Conservation (phyloP, 2,888 invertebrate genomes). For the Cheilosia vulpina region DNA sequence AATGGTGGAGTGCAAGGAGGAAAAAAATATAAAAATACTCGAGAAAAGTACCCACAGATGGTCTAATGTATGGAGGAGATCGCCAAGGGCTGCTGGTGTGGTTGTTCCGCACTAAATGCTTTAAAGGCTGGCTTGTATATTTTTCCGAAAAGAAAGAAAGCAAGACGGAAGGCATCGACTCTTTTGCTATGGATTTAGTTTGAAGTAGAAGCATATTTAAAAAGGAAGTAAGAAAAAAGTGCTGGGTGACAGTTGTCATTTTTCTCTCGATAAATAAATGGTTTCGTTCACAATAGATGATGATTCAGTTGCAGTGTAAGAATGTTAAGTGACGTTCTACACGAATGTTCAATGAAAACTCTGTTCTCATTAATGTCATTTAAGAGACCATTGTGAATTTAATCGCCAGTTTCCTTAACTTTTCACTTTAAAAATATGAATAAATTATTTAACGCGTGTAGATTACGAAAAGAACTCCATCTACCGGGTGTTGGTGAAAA, state of each 20-base stretch:
- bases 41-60: constrained; percentile 7
- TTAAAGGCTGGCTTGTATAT: constrained; percentile 43
- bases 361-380: too few species aligned
- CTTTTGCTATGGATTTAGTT: background rate
- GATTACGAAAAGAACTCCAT: too few species aligned
- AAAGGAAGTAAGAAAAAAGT: constrained; percentile 12
- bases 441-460: too few species aligned
- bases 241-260: background rate
- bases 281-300: too few species aligned
- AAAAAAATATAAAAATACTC: constrained; percentile 8
- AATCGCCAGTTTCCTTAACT: too few species aligned
- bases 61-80: constrained; percentile 20
- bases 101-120: constrained; percentile 55
- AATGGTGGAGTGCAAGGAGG: background rate
- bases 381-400: too few species aligned
- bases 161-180: background rate
- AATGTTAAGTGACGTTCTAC: too few species aligned
- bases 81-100: constrained; percentile 62
- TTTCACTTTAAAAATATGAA: too few species aligned
- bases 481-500: too few species aligned
- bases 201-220: background rate
- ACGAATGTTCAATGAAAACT: too few species aligned
- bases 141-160: constrained; percentile 11
- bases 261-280: background rate
- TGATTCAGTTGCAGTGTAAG: too few species aligned